A percentile compares a stretch with the other conserved stretches of the same genome.
Evolutionary conservation across 2,113 vertebrate genomes (phyloP).

Genomic region (Hydrochoerus hydrochaeris): DNA sequence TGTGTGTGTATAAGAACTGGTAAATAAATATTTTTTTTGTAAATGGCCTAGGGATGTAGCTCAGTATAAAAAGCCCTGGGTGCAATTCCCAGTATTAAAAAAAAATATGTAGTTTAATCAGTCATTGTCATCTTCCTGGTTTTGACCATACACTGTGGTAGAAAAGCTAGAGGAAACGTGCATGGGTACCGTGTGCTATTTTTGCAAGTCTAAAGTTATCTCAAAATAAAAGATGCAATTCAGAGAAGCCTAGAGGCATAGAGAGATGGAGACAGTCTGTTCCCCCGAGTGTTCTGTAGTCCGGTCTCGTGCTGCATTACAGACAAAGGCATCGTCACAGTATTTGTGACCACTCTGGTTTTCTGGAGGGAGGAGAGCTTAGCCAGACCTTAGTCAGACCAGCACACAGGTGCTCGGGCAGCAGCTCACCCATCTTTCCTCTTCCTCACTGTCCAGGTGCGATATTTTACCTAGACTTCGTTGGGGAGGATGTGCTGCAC

Average conservation of each 20-base stretch:
- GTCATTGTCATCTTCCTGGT: neutral
- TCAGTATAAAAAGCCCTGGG: neutral
- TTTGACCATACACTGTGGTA: neutral
- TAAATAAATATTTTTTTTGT: neutral
- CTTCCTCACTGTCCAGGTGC: constrained; percentile 86
- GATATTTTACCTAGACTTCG: constrained; percentile 96
- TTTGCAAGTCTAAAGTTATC: neutral
- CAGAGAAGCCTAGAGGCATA: neutral
- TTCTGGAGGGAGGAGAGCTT: neutral
- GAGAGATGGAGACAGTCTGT: neutral
- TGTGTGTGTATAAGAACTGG: neutral
- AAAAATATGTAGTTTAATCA: neutral
- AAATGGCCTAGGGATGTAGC: neutral
- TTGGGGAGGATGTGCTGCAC: constrained; percentile 91
- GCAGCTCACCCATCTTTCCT: neutral
- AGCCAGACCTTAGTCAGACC: neutral
- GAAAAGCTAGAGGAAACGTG: neutral
- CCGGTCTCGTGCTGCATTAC: neutral
- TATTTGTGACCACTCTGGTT: neutral
- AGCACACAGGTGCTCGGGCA: neutral
- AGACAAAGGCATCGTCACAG: too few relatives aligned
- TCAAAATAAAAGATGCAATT: neutral
- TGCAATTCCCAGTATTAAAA: neutral
- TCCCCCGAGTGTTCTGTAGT: neutral
- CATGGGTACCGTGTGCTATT: neutral